Percentiles rank a stretch among this genome's conserved stretches.
Evolutionary conservation across 2,888 invertebrate species (phyloP).

Genomic region (Dascillus cervinus): DNA sequence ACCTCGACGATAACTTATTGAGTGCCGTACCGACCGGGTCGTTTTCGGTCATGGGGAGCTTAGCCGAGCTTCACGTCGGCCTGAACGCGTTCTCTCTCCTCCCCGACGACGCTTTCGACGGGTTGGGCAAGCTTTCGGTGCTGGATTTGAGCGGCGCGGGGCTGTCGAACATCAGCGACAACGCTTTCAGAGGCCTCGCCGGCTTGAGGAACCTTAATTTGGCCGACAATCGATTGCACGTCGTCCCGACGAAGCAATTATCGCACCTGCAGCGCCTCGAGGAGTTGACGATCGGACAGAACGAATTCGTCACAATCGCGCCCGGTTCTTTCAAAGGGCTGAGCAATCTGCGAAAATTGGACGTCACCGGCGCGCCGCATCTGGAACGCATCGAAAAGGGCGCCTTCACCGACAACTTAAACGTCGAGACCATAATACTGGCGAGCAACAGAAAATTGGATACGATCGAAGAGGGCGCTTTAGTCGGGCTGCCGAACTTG

Average conservation of each 20-base stretch:
- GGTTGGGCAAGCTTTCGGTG: conserved; percentile 64
- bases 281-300: conserved; percentile 75
- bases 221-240: conserved; percentile 68
- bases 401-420: conserved; percentile 72
- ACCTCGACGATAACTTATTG: conserved; percentile 77
- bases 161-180: conserved; percentile 67
- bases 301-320: conserved; percentile 64
- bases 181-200: conserved; percentile 67
- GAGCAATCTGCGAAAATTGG: conserved; percentile 66
- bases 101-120: conserved; percentile 70
- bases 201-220: conserved; percentile 70
- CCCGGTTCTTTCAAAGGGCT: conserved; percentile 71
- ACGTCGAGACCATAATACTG: conserved; percentile 68
- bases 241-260: conserved; percentile 69
- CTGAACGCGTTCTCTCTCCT: conserved; percentile 72
- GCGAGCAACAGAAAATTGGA: conserved; percentile 70
- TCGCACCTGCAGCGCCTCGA: conserved; percentile 66
- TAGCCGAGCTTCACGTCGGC: conserved; percentile 79
- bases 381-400: conserved; percentile 67
- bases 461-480: conserved; percentile 65
- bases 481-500: conserved; percentile 72
- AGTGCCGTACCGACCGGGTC: conserved; percentile 68
- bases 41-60: conserved; percentile 63
- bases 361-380: conserved; percentile 70
- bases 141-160: conserved; percentile 77